Conservation (phyloP, 2,797 vertebrate genomes). For the Odontamblyopus lacepedii region DNA sequence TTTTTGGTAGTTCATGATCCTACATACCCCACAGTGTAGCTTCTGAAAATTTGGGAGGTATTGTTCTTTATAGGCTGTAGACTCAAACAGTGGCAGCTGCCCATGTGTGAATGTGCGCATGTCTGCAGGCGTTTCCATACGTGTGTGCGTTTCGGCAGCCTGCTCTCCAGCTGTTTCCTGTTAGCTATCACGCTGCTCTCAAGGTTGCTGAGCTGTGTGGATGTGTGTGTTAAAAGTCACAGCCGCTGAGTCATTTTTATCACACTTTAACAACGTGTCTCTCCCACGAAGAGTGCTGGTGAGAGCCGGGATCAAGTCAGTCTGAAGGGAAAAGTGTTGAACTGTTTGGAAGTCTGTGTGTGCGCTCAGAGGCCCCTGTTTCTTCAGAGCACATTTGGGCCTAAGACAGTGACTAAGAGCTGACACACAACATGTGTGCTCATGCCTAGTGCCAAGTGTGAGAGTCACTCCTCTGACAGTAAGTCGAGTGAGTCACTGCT, state of each 20-base stretch:
- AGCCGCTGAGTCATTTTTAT: conserved; percentile 69
- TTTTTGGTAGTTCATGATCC: conserved; percentile 29
- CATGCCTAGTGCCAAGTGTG: conserved; percentile 48
- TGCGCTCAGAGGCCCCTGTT: conserved; percentile 28
- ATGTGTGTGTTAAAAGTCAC: conserved; percentile 54
- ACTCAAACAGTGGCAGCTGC: conserved; percentile 68
- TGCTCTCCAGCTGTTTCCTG: conserved; percentile 80
- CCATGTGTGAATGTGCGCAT: conserved; percentile 56
- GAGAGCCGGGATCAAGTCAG: conserved; percentile 18
- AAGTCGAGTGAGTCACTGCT: conserved; percentile 67
- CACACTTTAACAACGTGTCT: conserved; percentile 58
- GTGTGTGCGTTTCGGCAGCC: conserved; percentile 51
- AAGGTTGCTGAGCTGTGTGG: conserved; percentile 58
- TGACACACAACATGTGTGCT: conserved; percentile 51
- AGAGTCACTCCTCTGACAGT: conserved; percentile 62
- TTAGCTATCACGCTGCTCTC: conserved; percentile 71
- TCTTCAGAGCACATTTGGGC: conserved; percentile 29
- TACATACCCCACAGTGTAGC: conserved; percentile 17
- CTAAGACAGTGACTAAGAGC: conserved; percentile 50
- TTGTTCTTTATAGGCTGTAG: conserved; percentile 53
- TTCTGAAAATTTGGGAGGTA: conserved; percentile 39
- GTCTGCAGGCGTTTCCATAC: conserved; percentile 60
- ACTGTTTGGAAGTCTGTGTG: conserved; percentile 19
- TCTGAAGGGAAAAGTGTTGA: conserved; percentile 5
- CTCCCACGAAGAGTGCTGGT: conserved; percentile 45